These are phyloP conservation scores for Cirrhinus mrigala DNA, from an alignment of 2,797 vertebrate species.

Conservation along the genomic window DNA sequence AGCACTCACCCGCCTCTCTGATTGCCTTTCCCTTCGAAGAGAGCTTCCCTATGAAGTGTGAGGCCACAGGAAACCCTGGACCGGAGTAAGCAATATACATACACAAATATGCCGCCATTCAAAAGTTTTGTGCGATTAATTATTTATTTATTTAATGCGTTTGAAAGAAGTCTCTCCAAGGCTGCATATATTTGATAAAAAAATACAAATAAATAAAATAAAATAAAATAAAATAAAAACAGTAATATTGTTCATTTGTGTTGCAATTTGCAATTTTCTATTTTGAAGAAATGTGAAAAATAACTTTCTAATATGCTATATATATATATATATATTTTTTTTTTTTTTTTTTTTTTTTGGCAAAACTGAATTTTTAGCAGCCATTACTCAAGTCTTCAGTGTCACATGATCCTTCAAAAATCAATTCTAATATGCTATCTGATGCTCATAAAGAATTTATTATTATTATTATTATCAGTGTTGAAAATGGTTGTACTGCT, in stretches of 20 bases:
- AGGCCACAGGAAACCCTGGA: slow-evolving; percentile 92
- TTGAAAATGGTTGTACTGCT: background rate
- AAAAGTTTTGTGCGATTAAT: background rate
- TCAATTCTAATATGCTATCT: background rate
- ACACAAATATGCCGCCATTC: background rate
- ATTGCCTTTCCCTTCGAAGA: slow-evolving; percentile 95
- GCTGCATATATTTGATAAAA: background rate
- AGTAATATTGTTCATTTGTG: background rate
- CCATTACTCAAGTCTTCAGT: background rate
- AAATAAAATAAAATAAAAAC: background rate
- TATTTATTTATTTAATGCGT: background rate
- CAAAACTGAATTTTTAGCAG: background rate
- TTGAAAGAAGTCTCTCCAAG: background rate
- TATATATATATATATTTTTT: too few relatives aligned
- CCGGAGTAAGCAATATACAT: slow-evolving; percentile 85
- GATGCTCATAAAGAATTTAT: background rate
- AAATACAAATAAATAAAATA: background rate
- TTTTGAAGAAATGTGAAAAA: too few relatives aligned
- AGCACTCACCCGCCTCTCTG: slow-evolving; percentile 82
- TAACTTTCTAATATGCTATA: too few relatives aligned
- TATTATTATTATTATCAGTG: background rate
- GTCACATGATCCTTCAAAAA: background rate
- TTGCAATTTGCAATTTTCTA: too few relatives aligned
- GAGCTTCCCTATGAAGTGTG: slow-evolving; percentile 89
- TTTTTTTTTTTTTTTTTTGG: too few relatives aligned